Base-by-base conservation (phyloP, 1,140 invertebrate species). In the Drosophila azteca region DNA sequence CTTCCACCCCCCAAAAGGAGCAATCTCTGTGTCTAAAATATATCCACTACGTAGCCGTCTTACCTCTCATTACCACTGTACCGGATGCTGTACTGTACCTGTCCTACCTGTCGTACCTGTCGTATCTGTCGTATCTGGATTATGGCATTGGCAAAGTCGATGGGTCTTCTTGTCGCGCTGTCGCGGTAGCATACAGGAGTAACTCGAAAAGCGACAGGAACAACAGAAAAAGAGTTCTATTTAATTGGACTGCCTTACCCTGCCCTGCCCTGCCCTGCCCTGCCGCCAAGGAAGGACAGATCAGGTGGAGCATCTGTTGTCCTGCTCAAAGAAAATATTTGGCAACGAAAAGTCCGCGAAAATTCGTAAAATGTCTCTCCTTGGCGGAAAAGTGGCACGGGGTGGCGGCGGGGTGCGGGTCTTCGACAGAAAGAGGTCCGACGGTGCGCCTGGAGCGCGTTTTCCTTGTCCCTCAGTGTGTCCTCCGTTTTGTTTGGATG, bases 301-400 rank as follows among this genome's bases (percentile, higher is more conserved):
- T 45, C 60, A 62, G 59, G 15, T 39, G 59, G 17, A 53, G 49
- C 59, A 54, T 54, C 41, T n/a, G 51, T 35, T 63, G 50, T 44
- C 49, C 61, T 4, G 49, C 49, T 65, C 43, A 65, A 68, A 66
- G 65, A 68, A 68, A 66, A 66, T 68, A 68, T 68, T 68, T 68
- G 65, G 65, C 61, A 54, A 44, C 49, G 48, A 68, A 68, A 68
- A 54, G 65, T 64, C 61, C 60, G 43, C 22, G 65, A 17, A 46
- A 31, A 39, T 55, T 49, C 57, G 61, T 39, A 52, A 39, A 48
- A 52, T 65, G 48, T 67, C 65, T 41, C 63, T 52, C 20, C 31
- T 2, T 31, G 8, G 8, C 5, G 24, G 24, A 0, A 26, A 26
- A 26, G 7, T 8, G 8, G 9, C 31, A 35, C 9, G 9, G 29